Conservation (phyloP, 2,797 vertebrate species). For the Rhincodon typus region DNA sequence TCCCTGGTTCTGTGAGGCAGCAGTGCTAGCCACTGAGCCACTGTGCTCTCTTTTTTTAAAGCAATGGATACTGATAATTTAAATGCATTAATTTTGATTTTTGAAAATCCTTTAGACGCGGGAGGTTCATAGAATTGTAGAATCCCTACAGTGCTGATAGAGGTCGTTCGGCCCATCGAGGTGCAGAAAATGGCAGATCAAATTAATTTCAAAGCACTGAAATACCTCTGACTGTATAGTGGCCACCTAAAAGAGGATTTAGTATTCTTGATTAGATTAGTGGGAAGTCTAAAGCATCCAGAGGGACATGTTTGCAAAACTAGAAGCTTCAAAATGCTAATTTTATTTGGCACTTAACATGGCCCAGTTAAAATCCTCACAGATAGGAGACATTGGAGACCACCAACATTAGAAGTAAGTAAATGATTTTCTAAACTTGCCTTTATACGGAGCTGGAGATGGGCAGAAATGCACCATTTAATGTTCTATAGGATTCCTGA, state of each 20-base stretch:
- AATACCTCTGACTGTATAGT: not conserved
- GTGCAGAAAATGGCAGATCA: not conserved
- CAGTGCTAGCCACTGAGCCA: too few relatives aligned
- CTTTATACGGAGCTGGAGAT: not conserved
- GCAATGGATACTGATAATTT: too few relatives aligned
- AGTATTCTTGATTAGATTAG: not conserved
- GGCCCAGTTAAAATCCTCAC: not conserved
- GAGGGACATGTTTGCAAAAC: not conserved
- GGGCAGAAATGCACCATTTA: not conserved
- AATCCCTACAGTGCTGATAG: too few relatives aligned
- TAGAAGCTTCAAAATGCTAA: too few relatives aligned
- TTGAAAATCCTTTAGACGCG: too few relatives aligned
- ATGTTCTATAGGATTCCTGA: not conserved
- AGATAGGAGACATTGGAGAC: not conserved
- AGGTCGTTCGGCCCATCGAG: too few relatives aligned
- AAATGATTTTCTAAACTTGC: not conserved
- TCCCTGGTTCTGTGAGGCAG: too few relatives aligned
- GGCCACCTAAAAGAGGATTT: not conserved
- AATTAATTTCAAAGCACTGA: not conserved
- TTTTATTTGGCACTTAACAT: not conserved
- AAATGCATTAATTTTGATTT: too few relatives aligned
- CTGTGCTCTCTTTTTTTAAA: too few relatives aligned
- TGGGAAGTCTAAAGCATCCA: not conserved
- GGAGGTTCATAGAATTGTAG: too few relatives aligned
- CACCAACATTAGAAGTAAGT: not conserved